These are phyloP conservation scores for Steinernema hermaphroditum DNA, from an alignment of 2,888 invertebrate genomes.

Conservation along the genomic window DNA sequence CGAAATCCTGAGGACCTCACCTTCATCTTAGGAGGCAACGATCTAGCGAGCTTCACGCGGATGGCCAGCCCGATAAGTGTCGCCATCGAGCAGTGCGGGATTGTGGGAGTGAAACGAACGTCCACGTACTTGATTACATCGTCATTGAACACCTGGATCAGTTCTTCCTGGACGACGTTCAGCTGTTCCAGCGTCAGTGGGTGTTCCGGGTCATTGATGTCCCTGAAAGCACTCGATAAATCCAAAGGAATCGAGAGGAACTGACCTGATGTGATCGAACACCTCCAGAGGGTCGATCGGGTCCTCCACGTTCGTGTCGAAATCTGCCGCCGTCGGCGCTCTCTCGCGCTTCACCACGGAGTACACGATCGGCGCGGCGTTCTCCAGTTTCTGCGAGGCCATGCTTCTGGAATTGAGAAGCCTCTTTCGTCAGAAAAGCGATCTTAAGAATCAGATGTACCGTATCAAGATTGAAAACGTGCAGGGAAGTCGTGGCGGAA, in stretches of 20 bases:
- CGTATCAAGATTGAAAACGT: not conserved
- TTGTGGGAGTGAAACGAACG: constrained; percentile 87
- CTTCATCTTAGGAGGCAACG: constrained; percentile 74
- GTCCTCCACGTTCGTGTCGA: constrained; percentile 51
- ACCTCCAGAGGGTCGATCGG: constrained; percentile 57
- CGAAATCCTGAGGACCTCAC: constrained; percentile 41
- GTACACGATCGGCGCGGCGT: constrained; percentile 48
- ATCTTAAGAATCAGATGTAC: not conserved
- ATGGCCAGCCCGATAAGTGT: constrained; percentile 90
- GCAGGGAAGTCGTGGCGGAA: not conserved
- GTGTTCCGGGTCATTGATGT: constrained; percentile 96
- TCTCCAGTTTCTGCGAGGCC: constrained; percentile 39
- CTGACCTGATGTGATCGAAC: constrained; percentile 46
- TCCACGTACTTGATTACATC: constrained; percentile 53
- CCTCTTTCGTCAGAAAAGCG: not conserved
- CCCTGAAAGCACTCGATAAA: too few species aligned
- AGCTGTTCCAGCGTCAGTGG: constrained; percentile 91
- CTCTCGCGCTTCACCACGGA: constrained; percentile 41
- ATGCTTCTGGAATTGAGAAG: not conserved
- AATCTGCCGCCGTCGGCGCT: constrained; percentile 38
- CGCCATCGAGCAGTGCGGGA: constrained; percentile 98
- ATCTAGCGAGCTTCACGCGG: constrained; percentile 80
- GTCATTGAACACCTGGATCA: constrained; percentile 55
- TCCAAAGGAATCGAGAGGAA: too few species aligned
- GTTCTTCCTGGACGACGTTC: constrained; percentile 83